Evolutionary conservation across 2,888 invertebrate species (phyloP).

Genomic region (Dysmachus trigonus): DNA sequence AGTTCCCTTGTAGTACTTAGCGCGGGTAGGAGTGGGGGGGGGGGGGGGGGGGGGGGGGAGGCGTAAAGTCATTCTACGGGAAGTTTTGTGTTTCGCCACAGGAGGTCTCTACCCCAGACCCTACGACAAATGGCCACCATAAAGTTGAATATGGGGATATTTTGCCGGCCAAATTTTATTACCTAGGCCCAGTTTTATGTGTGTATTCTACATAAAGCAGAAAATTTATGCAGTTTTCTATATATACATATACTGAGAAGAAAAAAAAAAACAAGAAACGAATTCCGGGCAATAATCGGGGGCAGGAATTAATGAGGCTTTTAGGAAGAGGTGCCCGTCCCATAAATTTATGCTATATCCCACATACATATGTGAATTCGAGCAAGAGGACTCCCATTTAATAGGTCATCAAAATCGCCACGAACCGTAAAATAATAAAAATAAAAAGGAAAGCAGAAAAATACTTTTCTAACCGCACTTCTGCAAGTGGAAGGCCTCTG

Average conservation of each 20-base stretch:
- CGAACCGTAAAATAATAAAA: background rate
- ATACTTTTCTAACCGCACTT: background rate
- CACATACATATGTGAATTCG: background rate
- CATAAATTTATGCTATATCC: background rate
- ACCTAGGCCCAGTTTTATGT: constrained; percentile 14
- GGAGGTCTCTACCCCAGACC: background rate
- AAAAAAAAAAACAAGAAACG: background rate
- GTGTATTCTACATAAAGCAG: background rate
- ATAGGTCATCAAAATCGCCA: background rate
- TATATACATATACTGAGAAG: too few relatives aligned
- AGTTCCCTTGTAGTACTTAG: background rate
- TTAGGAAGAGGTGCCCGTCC: background rate
- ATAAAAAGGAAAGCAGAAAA: background rate
- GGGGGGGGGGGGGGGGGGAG: too few relatives aligned
- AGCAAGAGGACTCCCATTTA: background rate
- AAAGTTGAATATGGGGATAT: constrained; percentile 18
- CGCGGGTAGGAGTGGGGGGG: too few relatives aligned
- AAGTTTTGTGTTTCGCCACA: constrained; percentile 1
- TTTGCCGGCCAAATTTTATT: constrained; percentile 6
- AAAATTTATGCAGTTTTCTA: constrained; percentile 4
- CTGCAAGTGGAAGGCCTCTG: background rate
- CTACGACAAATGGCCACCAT: background rate
- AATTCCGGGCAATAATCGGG: background rate
- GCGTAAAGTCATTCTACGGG: constrained; percentile 3
- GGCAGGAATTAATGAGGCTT: constrained; percentile 13